Evolutionary conservation across 92 coral and sea anemone species (phyloP), one percentile per base, ranked within the genome.

Genomic region (Micromussa lordhowensis): DNA sequence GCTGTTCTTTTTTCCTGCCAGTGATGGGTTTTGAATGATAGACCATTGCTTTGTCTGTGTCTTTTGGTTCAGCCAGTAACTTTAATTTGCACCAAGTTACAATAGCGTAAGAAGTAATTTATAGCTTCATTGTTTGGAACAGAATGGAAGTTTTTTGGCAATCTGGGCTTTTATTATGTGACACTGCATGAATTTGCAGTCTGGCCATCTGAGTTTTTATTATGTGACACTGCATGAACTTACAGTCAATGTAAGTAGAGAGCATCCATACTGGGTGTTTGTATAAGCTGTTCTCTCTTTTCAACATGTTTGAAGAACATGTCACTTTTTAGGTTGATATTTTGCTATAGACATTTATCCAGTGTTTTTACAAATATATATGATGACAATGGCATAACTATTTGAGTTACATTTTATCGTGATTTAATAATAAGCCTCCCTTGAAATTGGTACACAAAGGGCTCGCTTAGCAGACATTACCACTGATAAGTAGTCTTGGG

Each of bases 121-220:
- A 66, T 17, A 66, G 71, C 71, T 66, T 66, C 17, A 66, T 66
- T 66, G 71, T 66, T 66, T 66, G 71, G 32, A 66, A 66, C 34
- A 28, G 32, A 66, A 28, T 66, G 3, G 18, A n/a, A 7, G 69
- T 26, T 66, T 26, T 34, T 66, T n/a, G 61, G 18, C 18, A 15
- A 55, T 30, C 34, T 26, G 32, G 34, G 28, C 17, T 7, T 12
- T 26, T 66, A 8, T 66, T 26, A 26, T 1, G 26, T 63, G 69
- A 5, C 16, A n/a, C n/a, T n/a, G n/a, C 21, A 61, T 5, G 68
- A 4, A 21, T 4, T 63, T 54, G 59, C 59, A 54, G 48, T 40
- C 48, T 40, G 48, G 48, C 7, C 48, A 40, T 40, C 48, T 40
- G 48, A 9, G 48, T 40, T 40, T 40, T 40, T 40, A 40, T 40